Evolutionary conservation across 2,113 vertebrate species (phyloP).

Genomic region (Limnothrissa miodon): DNA sequence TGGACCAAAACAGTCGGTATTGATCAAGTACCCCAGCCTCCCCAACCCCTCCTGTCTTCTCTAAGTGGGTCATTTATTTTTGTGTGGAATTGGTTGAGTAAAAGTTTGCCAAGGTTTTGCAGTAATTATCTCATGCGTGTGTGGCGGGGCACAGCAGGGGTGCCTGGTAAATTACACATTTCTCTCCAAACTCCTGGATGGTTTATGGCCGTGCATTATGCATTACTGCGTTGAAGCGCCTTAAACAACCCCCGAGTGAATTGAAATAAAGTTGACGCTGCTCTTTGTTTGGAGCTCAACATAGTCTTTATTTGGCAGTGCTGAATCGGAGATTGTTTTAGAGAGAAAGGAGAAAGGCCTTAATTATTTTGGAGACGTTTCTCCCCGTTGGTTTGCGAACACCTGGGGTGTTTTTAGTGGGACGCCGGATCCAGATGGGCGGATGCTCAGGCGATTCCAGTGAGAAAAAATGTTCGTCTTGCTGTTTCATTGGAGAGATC

Average conservation of each 20-base stretch:
- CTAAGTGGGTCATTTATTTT: slow-evolving; percentile 76
- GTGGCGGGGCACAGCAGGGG: slow-evolving; percentile 68
- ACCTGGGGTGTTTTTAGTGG: slow-evolving; percentile 71
- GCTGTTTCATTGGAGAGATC: slow-evolving; percentile 17
- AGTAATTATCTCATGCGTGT: slow-evolving; percentile 70
- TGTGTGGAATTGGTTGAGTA: slow-evolving; percentile 61
- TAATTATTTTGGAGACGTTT: slow-evolving; percentile 69
- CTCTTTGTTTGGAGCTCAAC: slow-evolving; percentile 72
- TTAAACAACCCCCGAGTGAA: slow-evolving; percentile 75
- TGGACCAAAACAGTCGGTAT: slow-evolving; percentile 38
- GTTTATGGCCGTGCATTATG: slow-evolving; percentile 72
- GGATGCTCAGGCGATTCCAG: slow-evolving; percentile 56
- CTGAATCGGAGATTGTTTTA: slow-evolving; percentile 70
- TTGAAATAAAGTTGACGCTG: slow-evolving; percentile 76
- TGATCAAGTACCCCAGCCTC: slow-evolving; percentile 50
- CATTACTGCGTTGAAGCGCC: slow-evolving; percentile 66
- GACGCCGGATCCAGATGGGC: slow-evolving; percentile 60
- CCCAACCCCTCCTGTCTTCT: slow-evolving; percentile 41
- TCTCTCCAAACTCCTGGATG: slow-evolving; percentile 70
- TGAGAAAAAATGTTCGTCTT: slow-evolving; percentile 48
- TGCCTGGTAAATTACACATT: slow-evolving; percentile 71
- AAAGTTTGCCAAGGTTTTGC: slow-evolving; percentile 70
- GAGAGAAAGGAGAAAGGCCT: slow-evolving; percentile 48
- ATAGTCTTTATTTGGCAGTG: slow-evolving; percentile 70
- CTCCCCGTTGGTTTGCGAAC: slow-evolving; percentile 60